Conservation (phyloP, 2,797 vertebrate species). For the Phrynocephalus forsythii region DNA sequence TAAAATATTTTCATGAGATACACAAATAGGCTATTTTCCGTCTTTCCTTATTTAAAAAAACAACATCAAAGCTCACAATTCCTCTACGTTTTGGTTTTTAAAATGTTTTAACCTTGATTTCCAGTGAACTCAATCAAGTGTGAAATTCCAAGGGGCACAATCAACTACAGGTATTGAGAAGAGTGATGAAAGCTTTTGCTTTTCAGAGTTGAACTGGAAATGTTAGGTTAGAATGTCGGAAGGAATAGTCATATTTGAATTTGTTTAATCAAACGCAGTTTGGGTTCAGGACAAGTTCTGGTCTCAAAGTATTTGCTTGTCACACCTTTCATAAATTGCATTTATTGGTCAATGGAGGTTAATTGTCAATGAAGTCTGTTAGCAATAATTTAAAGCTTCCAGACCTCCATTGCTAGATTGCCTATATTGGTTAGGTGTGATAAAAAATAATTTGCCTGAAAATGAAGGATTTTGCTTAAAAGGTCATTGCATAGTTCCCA, state of each 20-base stretch:
- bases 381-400: neutral
- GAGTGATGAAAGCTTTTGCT: neutral
- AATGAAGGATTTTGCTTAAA: neutral
- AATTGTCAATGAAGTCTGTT: neutral
- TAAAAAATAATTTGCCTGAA: neutral
- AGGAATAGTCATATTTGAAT: slow-evolving; percentile 3
- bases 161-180: neutral
- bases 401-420: neutral
- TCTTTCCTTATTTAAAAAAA: neutral
- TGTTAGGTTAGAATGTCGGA: neutral
- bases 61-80: neutral
- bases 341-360: neutral
- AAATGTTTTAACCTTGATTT: neutral
- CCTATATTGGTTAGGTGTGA: neutral
- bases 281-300: neutral
- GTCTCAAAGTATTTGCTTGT: neutral
- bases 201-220: neutral
- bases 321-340: neutral
- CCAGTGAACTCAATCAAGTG: neutral
- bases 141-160: neutral
- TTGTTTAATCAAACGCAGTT: neutral
- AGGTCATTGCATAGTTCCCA: neutral
- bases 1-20: neutral
- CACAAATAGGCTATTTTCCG: neutral
- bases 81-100: neutral